Base-by-base conservation (phyloP, 2,888 invertebrate species). In the Coremacera marginata region DNA sequence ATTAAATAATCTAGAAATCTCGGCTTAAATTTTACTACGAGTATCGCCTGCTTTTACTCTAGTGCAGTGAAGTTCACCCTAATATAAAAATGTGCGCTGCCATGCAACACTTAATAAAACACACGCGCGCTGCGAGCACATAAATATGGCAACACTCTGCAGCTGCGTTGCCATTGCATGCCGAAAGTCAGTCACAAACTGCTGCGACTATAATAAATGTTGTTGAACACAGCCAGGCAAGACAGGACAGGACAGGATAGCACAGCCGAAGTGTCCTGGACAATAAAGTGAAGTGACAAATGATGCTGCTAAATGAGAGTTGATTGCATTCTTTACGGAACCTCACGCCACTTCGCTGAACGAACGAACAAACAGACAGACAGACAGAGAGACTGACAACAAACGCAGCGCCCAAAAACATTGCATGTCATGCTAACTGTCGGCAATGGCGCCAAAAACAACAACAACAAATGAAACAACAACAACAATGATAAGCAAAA, bases 261-360 rank as follows among this genome's bases (percentile, higher is more conserved):
- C 55, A 65, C 65, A 16, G 62, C 27, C 44, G 44, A 27, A 31
- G 34, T 68, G 68, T 68, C 51, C 51, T 68, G 68, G 67, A 67
- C 79, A 71, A 85, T 85, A 86, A 86, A 86, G 83, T 86, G 84
- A 84, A 85, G 86, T 88, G 88, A 88, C 88, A 88, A 88, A 88
- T 88, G 88, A 88, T 87, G 87, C 86, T 86, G 86, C 87, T 88
- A 88, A 88, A 88, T 87, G 87, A 86, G 86, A 86, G 87, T 88
- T 88, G 88, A 88, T 88, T 88, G 88, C 88, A 83, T 82, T 83
- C 81, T 82, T 81, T 73, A 51, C 72, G 63, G 51, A 27, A 31
- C 44, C 37, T 37, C 34, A 37, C 37, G 11, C 57, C 57, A 55
- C n/a, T 22, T 2, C 19, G 22, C 55, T 22, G 27, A 70, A 34